A percentile compares a stretch with the other conserved stretches of the same genome.
phyloP scores from a whole-genome alignment of 2,113 vertebrate species.

The Apteryx owenii region DNA sequence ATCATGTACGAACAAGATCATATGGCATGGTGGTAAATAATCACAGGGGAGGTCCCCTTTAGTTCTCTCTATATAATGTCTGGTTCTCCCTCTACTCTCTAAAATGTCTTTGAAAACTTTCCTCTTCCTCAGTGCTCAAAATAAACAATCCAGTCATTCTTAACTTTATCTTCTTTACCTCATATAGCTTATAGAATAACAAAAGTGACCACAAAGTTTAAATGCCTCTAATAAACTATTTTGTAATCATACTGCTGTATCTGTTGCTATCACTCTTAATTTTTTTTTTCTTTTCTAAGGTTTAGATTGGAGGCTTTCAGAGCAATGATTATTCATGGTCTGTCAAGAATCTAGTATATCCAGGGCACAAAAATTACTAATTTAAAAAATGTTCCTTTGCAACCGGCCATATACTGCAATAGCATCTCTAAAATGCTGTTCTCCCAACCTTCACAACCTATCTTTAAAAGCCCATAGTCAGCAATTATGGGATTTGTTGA shows the following conservation, averaged over 20 bases:
- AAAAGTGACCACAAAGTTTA: neutral
- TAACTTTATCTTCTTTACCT: neutral
- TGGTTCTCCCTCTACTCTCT: neutral
- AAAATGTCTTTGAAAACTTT: neutral
- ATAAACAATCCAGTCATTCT: neutral
- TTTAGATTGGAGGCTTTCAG: neutral
- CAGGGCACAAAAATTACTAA: constrained; percentile 61
- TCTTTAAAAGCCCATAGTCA: neutral
- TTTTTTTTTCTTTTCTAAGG: neutral
- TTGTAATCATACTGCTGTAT: neutral
- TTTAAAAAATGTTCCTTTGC: constrained; percentile 5
- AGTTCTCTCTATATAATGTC: neutral
- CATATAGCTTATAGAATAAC: neutral
- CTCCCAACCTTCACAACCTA: neutral
- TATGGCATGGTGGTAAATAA: neutral
- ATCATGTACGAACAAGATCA: neutral
- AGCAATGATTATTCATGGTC: constrained; percentile 18
- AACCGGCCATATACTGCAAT: neutral
- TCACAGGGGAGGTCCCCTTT: neutral
- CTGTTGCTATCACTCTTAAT: neutral
- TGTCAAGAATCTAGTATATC: constrained; percentile 6
- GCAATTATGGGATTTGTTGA: neutral
- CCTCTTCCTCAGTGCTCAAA: neutral
- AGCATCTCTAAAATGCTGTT: constrained; percentile 3
- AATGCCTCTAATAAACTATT: neutral